Base-by-base conservation (phyloP, 1,140 invertebrate species). In the Caenorhabditis brenneri region DNA sequence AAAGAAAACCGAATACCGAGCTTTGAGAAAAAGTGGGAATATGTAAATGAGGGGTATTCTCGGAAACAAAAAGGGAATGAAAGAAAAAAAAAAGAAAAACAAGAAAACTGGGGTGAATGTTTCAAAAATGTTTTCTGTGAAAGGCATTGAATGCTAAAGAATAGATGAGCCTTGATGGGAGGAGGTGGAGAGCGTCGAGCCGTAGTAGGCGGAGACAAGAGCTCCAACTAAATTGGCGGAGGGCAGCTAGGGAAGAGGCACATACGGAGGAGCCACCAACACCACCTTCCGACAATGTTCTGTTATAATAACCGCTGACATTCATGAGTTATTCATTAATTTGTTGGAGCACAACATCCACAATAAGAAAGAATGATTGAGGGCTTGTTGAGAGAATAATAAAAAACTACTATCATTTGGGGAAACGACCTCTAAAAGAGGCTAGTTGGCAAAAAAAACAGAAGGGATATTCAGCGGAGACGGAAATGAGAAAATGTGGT, bases 251-350 rank as follows among this genome's bases (percentile, higher is more conserved):
- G 22, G 65, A 74, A 74, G 65, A 74, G 65, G 22, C 65, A 42
- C 65, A 36, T 33, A 65, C 58, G 58, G 36, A 39, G 65, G 65
- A 74, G 36, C 19, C 33, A 24, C 36, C 65, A 74, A 4, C 65
- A 74, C 65, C 29, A 74, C 65, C 65, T 74, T 74, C 65, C 65
- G 65, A 74, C 36, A 74, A 74, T 42, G 65, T 74, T 74, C 65
- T 74, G 65, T 74, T 74, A 74, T 74, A 74, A 74, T 74, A 74
- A 74, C 65, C 65, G 65, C 65, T 74, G 65, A 74, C 65, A 74
- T 74, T 74, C 65, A 74, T 74, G 65, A 74, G 65, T 74, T 74
- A 74, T 74, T 74, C 36, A 74, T 74, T 74, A 74, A 74, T 74
- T 74, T 74, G 65, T 74, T 29, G 33, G 65, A 46, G 65, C 9